Evolutionary conservation across 2,888 invertebrate genomes (phyloP).

Genomic region (Tetragonula carbonaria): DNA sequence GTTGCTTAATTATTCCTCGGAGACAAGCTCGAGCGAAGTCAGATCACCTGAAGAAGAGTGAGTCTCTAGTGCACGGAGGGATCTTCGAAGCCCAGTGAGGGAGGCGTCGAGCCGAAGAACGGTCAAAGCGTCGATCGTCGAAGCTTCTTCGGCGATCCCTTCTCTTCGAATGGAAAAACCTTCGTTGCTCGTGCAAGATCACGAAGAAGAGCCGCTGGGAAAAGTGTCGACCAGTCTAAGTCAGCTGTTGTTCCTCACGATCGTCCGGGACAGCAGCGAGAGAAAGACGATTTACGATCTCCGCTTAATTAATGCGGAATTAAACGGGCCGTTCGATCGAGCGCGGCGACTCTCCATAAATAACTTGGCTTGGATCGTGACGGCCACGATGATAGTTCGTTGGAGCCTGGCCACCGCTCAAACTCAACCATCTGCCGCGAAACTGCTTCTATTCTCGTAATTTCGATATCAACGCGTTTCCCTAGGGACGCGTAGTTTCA

Average conservation of each 20-base stretch:
- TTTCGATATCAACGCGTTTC: conserved; percentile 20
- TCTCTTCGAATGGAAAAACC: no score
- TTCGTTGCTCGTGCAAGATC: no score
- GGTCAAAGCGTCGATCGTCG: neutral
- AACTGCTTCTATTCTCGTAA: neutral
- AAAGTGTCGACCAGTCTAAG: conserved; percentile 36
- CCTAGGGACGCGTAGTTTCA: neutral
- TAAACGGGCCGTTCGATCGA: conserved; percentile 46
- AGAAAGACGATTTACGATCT: conserved; percentile 53
- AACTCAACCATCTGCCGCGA: no score
- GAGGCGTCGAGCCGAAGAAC: neutral
- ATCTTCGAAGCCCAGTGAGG: neutral
- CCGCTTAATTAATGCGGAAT: conserved; percentile 60
- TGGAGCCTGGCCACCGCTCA: neutral
- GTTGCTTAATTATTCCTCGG: conserved; percentile 34
- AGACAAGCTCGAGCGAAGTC: neutral
- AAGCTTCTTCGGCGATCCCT: no score
- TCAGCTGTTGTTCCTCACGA: conserved; percentile 41
- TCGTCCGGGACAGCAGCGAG: conserved; percentile 24
- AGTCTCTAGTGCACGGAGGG: neutral
- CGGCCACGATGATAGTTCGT: conserved; percentile 24
- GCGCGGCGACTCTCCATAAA: conserved; percentile 38
- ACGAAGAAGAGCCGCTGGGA: neutral
- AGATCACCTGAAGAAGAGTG: neutral
- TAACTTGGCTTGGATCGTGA: conserved; percentile 25